Evolutionary conservation across 2,888 invertebrate genomes (phyloP).

Genomic region (Boloria euphrosyne): DNA sequence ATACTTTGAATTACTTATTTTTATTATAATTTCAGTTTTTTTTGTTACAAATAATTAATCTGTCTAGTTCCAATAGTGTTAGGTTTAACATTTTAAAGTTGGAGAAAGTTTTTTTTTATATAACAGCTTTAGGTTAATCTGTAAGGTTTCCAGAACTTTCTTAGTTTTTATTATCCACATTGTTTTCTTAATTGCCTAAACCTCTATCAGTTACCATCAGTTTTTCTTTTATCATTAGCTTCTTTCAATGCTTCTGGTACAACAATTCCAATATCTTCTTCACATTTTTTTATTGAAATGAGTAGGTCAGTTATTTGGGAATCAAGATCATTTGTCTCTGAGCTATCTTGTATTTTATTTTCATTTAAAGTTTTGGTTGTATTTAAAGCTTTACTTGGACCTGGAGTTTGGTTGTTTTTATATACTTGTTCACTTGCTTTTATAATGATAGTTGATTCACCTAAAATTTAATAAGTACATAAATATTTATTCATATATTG

Average conservation of each 20-base stretch:
- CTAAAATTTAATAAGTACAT: conserved; percentile 43
- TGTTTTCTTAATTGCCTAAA: conserved; percentile 15
- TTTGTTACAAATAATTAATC: conserved; percentile 52
- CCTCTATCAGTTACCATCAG: neutral
- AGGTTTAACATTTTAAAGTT: conserved; percentile 53
- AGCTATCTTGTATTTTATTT: conserved; percentile 7
- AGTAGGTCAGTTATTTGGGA: conserved; percentile 61
- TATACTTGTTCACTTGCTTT: conserved; percentile 49
- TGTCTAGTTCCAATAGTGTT: conserved; percentile 60
- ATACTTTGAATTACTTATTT: neutral
- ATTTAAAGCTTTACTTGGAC: neutral
- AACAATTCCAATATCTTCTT: conserved; percentile 13
- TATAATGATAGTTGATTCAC: conserved; percentile 51
- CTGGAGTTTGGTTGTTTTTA: conserved; percentile 16
- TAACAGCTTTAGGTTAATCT: conserved; percentile 21
- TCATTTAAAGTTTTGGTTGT: too few relatives aligned
- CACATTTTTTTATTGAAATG: conserved; percentile 47
- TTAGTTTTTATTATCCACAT: conserved; percentile 23
- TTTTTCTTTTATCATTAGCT: neutral
- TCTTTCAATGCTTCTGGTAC: conserved; percentile 6
- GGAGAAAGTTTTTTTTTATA: conserved; percentile 44
- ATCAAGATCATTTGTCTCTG: conserved; percentile 46
- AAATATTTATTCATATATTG: too few relatives aligned
- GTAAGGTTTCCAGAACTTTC: conserved; percentile 22
- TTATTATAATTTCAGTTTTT: conserved; percentile 26